phyloP scores from a whole-genome alignment of 35 echinoderm and acorn worm species.

The Ophiothrix spiculata region DNA sequence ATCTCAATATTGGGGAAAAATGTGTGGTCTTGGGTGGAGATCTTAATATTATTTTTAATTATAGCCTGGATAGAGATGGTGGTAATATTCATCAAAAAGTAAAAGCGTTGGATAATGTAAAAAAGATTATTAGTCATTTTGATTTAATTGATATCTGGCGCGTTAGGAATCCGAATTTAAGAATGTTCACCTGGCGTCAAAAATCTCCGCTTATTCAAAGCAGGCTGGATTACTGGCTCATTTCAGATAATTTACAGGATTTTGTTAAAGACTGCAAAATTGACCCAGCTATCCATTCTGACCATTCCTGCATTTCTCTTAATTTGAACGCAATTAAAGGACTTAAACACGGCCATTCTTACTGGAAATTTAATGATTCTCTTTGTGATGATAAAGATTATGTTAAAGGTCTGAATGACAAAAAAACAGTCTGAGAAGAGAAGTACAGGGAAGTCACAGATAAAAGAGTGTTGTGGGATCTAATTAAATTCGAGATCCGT shows the following conservation, averaged over 20 bases:
- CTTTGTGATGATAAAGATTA: background rate
- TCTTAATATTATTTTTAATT: slow-evolving; percentile 7
- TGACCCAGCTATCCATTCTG: background rate
- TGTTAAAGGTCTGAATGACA: background rate
- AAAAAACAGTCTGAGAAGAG: background rate
- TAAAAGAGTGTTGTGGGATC: background rate
- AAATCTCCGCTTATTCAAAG: background rate
- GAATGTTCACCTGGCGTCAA: slow-evolving; percentile 13
- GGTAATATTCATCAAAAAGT: background rate
- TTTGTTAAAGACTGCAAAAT: background rate
- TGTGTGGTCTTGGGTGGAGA: slow-evolving; percentile 10
- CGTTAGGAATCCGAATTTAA: background rate
- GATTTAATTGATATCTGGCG: slow-evolving; percentile 23
- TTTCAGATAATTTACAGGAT: background rate
- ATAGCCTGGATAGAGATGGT: background rate
- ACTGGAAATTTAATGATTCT: slow-evolving; percentile 2
- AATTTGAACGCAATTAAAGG: background rate
- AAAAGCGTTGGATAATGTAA: background rate
- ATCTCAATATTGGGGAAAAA: background rate
- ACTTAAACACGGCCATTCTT: background rate
- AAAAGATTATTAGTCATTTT: background rate
- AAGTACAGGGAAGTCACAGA: background rate
- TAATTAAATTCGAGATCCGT: background rate
- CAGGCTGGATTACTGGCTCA: slow-evolving; percentile 17
- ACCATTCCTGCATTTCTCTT: background rate